Evolutionary conservation across 30 jellyfish, hydroid and myxozoan species (phyloP), one percentile per base, ranked within the genome.

Genomic region (Turritopsis rubra): DNA sequence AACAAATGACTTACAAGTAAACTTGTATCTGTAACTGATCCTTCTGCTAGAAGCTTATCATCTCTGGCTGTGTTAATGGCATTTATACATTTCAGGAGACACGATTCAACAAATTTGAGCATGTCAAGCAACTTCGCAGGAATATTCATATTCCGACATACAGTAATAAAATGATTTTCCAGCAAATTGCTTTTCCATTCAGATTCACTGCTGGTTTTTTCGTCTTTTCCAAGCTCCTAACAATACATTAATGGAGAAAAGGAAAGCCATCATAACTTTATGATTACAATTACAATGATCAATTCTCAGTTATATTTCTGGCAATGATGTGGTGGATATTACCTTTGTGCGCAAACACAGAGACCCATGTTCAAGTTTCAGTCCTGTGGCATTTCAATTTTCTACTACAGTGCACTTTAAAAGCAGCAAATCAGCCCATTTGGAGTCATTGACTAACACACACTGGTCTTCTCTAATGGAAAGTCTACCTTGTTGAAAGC

Each of bases 11-110:
- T 68, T 68, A 68, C 77, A n/a, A n/a, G 77, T 1, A 68, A 68
- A 27, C 77, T 68, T 23, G 28, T 27, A 68, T 68, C 77, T n/a
- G 77, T n/a, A 19, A 68, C 21, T n/a, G 31, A 27, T 7, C 77
- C 77, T 0, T 23, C 28, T n/a, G 21, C 30, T 68, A 68, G 0
- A 1, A 68, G 30, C 28, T 27, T 68, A 22, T 68, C 19, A 68
- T 68, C 77, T 68, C 77, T 16, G 19, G 77, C 77, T 68, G 77
- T 68, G 30, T 68, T 68, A n/a, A 68, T 27, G 30, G 77, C 77
- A 68, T 19, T 68, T 1, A 68, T 7, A 19, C 77, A 68, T 68
- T 1, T n/a, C 9, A 27, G 16, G 17, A 68, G 30, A 23, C 28
- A n/a, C 19, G 31, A n/a, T 17, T 68, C 30, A n/a, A 68, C 30